These are phyloP conservation scores for Nomada ferruginata DNA, from an alignment of 2,888 invertebrate species.

Conservation along the genomic window DNA sequence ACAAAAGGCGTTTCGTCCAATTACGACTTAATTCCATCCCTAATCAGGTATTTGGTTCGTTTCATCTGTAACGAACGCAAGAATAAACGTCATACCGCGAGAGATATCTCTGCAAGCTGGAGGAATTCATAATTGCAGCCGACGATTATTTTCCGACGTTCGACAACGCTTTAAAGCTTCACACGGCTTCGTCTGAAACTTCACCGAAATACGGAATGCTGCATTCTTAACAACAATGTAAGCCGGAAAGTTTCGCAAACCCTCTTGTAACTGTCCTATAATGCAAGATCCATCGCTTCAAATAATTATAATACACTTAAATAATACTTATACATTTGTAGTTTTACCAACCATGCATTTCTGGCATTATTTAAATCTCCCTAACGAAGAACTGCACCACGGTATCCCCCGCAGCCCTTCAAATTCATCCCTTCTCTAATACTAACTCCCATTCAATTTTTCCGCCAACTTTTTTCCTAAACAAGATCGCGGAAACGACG, in stretches of 20 bases:
- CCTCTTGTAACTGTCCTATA: no score
- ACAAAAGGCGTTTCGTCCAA: slow-evolving; percentile 32
- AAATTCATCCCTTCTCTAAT: not conserved
- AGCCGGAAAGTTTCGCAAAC: no score
- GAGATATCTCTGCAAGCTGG: not conserved
- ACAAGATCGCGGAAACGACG: not conserved
- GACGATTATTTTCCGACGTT: not conserved
- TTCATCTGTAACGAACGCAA: slow-evolving; percentile 2
- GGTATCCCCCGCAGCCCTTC: no score
- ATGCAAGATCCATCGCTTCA: no score
- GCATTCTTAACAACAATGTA: not conserved
- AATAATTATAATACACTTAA: no score
- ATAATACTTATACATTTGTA: no score
- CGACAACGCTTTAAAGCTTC: not conserved
- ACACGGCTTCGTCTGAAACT: not conserved
- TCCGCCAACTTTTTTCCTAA: not conserved
- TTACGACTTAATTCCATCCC: slow-evolving; percentile 21
- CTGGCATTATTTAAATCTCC: no score
- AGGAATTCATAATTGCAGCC: not conserved
- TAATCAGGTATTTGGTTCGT: slow-evolving; percentile 17
- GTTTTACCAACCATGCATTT: no score
- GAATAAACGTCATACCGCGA: not conserved
- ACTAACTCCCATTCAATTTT: not conserved
- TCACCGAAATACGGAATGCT: not conserved
- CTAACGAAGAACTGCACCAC: no score